phyloP scores from a whole-genome alignment of 2,113 vertebrate genomes.

The Perognathus longimembris region DNA sequence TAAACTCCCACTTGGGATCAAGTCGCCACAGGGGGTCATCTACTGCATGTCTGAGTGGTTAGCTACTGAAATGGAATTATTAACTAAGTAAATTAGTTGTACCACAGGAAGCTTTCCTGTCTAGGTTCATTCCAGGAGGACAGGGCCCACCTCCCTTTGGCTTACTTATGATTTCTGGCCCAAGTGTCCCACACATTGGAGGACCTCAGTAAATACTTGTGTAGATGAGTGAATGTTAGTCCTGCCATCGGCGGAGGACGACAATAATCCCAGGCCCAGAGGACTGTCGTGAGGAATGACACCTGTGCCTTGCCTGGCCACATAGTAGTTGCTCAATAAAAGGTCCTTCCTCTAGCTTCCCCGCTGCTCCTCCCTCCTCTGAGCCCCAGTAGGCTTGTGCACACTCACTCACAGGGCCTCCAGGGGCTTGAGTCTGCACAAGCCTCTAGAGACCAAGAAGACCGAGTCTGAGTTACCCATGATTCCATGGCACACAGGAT shows the following conservation, averaged over 20 bases:
- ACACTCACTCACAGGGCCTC: background rate
- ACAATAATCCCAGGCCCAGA: background rate
- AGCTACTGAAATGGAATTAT: background rate
- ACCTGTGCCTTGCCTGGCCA: background rate
- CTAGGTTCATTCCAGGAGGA: background rate
- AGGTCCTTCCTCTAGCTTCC: background rate
- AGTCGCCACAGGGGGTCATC: background rate
- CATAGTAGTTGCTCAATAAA: conserved; percentile 22
- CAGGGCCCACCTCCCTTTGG: background rate
- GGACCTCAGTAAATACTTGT: conserved; percentile 20
- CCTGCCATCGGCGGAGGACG: conserved; percentile 14
- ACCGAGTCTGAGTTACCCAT: conserved; percentile 72
- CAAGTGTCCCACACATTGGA: background rate
- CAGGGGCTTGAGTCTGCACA: background rate
- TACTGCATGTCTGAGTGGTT: background rate
- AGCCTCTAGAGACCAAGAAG: conserved; percentile 30
- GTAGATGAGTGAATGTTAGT: background rate
- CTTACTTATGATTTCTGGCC: background rate
- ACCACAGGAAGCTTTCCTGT: background rate
- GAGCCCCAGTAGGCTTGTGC: background rate
- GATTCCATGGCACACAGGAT: conserved; percentile 77
- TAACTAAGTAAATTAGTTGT: background rate
- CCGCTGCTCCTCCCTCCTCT: background rate
- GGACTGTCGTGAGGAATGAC: background rate
- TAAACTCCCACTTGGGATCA: background rate